phyloP scores from a whole-genome alignment of 2,113 vertebrate genomes.

The Megaceryle torquata region DNA sequence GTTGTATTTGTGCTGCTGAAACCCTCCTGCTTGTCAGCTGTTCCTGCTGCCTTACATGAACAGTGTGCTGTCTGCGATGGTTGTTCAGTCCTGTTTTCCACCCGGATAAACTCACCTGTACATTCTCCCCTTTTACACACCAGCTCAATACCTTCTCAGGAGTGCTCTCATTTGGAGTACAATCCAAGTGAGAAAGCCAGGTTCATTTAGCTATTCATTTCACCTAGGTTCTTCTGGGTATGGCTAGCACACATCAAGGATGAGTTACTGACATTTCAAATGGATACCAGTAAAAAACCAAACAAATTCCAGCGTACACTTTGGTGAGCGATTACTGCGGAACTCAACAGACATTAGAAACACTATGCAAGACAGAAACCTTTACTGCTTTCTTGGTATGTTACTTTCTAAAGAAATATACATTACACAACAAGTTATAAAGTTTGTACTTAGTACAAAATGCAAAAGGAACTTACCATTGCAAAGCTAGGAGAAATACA shows the following conservation, averaged over 20 bases:
- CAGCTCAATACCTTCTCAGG: background rate
- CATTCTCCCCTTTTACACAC: background rate
- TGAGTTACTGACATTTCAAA: background rate
- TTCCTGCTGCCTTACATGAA: background rate
- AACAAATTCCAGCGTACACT: background rate
- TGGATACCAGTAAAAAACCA: background rate
- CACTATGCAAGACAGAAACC: background rate
- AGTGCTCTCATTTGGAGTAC: background rate
- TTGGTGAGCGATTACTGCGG: background rate
- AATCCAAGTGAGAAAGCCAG: background rate
- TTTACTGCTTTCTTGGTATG: background rate
- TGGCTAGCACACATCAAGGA: background rate
- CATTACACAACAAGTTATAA: background rate
- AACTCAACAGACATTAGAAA: background rate
- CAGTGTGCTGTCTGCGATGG: background rate
- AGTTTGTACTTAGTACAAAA: background rate
- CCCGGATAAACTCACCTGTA: background rate
- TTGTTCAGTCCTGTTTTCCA: background rate
- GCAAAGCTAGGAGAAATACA: constrained; percentile 43
- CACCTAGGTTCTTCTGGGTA: background rate
- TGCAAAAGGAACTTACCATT: constrained; percentile 64
- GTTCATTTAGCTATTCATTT: background rate
- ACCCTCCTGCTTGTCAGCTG: background rate
- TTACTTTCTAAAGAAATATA: background rate
- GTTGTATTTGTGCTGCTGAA: background rate